A percentile compares a stretch with the other conserved stretches of the same genome.
These are phyloP conservation scores for Nematopogon swammerdamellus DNA, from an alignment of 2,888 invertebrate genomes.

Conservation along the genomic window DNA sequence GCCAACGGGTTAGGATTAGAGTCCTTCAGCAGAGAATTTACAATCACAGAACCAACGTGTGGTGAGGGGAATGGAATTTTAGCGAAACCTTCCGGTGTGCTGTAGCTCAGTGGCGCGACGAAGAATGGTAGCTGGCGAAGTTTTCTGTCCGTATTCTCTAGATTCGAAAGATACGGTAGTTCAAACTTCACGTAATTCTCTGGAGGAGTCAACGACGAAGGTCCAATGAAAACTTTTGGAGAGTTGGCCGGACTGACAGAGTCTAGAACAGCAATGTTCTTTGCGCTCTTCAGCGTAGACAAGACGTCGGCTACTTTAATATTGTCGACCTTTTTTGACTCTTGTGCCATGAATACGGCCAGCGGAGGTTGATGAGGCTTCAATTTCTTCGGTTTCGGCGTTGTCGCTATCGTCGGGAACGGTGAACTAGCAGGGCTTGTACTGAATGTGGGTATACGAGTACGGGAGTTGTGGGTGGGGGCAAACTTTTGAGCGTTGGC, in stretches of 20 bases:
- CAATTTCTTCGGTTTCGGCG: slow-evolving; percentile 52
- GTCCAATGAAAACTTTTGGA: slow-evolving; percentile 80
- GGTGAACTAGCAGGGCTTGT: slow-evolving; percentile 17
- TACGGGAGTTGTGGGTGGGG: neutral
- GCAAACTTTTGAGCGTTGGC: slow-evolving; percentile 7
- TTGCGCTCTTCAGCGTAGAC: slow-evolving; percentile 64
- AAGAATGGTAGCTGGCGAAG: slow-evolving; percentile 77
- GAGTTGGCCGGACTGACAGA: slow-evolving; percentile 63
- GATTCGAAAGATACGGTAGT: slow-evolving; percentile 74
- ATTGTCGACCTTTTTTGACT: slow-evolving; percentile 37
- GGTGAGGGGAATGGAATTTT: slow-evolving; percentile 85
- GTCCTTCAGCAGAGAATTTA: slow-evolving; percentile 54
- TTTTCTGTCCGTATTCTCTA: slow-evolving; percentile 69
- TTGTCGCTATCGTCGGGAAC: slow-evolving; percentile 34
- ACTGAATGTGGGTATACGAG: neutral
- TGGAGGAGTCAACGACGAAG: slow-evolving; percentile 68
- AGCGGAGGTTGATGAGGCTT: slow-evolving; percentile 83
- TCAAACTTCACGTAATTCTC: slow-evolving; percentile 76
- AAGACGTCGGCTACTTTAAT: slow-evolving; percentile 70
- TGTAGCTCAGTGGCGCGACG: slow-evolving; percentile 81
- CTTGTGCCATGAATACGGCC: slow-evolving; percentile 72
- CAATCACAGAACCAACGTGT: slow-evolving; percentile 82
- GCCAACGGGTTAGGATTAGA: slow-evolving; percentile 10
- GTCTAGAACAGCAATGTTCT: slow-evolving; percentile 75
- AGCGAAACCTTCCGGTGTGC: slow-evolving; percentile 78